phyloP scores from a whole-genome alignment of 2,888 invertebrate genomes.

The Harmothoe impar region DNA sequence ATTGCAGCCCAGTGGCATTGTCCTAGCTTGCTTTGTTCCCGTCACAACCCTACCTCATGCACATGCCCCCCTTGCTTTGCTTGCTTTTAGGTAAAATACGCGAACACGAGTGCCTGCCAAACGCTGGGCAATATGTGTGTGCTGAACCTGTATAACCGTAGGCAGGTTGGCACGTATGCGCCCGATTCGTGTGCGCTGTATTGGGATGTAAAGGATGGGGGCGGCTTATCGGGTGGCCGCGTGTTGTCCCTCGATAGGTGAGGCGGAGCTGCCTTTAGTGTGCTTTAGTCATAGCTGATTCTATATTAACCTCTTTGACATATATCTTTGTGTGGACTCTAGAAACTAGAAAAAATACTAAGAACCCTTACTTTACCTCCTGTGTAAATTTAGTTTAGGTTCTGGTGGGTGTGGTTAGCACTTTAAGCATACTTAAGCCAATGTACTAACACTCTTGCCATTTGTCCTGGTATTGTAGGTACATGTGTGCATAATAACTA shows the following conservation, averaged over 20 bases:
- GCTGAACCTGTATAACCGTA: constrained; percentile 84
- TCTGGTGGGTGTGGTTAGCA: not conserved
- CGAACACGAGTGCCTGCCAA: constrained; percentile 87
- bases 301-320: not conserved
- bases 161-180: constrained; percentile 63
- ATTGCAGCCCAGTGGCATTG: not conserved
- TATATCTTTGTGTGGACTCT: too few relatives aligned
- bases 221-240: not conserved
- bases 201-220: not conserved
- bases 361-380: too few relatives aligned
- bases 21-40: not conserved
- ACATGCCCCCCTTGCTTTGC: constrained; percentile 32
- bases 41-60: not conserved
- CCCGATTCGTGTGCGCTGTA: constrained; percentile 69
- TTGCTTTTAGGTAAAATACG: constrained; percentile 67
- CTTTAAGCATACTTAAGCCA: too few relatives aligned
- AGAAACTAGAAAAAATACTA: too few relatives aligned
- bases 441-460: too few relatives aligned
- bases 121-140: constrained; percentile 88
- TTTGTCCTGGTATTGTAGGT: too few relatives aligned
- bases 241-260: not conserved
- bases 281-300: not conserved
- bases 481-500: too few relatives aligned
- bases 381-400: too few relatives aligned
- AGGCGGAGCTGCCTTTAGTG: not conserved